A percentile compares a stretch with the other conserved stretches of the same genome.
These are phyloP conservation scores for Tromatobia lineatoria DNA, from an alignment of 2,888 invertebrate species.

Conservation along the genomic window DNA sequence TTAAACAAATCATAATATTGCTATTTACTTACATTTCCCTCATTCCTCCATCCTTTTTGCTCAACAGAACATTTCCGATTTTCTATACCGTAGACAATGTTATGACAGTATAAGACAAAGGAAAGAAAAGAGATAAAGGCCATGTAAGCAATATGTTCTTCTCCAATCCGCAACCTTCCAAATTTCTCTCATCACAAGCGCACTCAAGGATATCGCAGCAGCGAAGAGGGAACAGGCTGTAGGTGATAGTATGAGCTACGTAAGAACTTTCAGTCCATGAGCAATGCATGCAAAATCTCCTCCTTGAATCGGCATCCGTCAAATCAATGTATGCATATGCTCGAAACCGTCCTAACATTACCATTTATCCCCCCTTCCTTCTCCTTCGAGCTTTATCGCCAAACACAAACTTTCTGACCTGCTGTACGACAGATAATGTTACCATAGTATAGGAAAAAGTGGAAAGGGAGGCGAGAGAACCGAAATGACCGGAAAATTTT, in stretches of 20 bases:
- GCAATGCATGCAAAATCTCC: no score
- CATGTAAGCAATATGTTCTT: no score
- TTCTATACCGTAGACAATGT: conserved; percentile 8
- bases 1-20: neutral
- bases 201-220: no score
- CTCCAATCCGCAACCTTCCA: no score
- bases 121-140: no score
- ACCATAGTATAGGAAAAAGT: neutral
- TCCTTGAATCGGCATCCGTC: neutral
- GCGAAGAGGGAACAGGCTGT: no score
- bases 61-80: neutral
- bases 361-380: neutral
- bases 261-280: no score
- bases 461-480: conserved; percentile 2
- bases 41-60: neutral
- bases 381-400: neutral
- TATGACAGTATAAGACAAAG: neutral
- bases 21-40: neutral
- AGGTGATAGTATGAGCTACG: no score
- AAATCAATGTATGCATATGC: conserved; percentile 1
- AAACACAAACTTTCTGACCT: conserved; percentile 8
- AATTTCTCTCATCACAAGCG: no score
- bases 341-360: neutral
- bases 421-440: conserved; percentile 25
- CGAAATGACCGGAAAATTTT: conserved; percentile 70